Evolutionary conservation across 2,888 invertebrate species (phyloP).

Genomic region (Folsomia manolachei): DNA sequence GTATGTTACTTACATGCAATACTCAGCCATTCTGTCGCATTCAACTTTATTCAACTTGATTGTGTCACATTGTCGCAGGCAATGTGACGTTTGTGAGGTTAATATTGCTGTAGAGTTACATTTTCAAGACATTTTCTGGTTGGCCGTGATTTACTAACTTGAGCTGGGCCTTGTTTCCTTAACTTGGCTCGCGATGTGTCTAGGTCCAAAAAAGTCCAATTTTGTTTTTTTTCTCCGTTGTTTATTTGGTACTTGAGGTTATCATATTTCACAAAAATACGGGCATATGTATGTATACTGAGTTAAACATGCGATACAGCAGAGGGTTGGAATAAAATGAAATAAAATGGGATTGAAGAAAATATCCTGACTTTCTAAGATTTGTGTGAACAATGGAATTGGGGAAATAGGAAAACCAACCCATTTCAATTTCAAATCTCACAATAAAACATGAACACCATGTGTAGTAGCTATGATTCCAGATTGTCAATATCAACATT

Average conservation of each 20-base stretch:
- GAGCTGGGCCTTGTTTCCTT: not conserved
- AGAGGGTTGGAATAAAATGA: not conserved
- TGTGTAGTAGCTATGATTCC: too few relatives aligned
- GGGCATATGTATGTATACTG: not conserved
- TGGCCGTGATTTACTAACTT: not conserved
- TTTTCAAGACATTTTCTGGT: not conserved
- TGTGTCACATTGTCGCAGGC: not conserved
- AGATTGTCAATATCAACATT: not conserved
- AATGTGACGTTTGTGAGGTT: not conserved
- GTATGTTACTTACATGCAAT: constrained; percentile 22
- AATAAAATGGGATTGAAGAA: not conserved
- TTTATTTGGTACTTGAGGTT: constrained; percentile 5
- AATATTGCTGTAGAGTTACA: not conserved
- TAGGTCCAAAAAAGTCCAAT: not conserved
- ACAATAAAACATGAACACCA: too few relatives aligned
- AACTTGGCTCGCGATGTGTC: not conserved
- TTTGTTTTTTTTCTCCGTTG: constrained; percentile 11
- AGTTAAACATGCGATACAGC: not conserved
- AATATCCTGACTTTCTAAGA: not conserved
- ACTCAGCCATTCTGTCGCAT: not conserved
- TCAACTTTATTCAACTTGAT: too few relatives aligned
- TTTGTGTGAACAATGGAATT: not conserved
- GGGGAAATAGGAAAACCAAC: not conserved
- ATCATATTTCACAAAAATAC: constrained; percentile 18
- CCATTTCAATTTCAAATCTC: constrained; percentile 1